A percentile compares a stretch with the other conserved stretches of the same genome.
Conservation (phyloP, 1,140 invertebrate species). For the Microplitis demolitor region DNA sequence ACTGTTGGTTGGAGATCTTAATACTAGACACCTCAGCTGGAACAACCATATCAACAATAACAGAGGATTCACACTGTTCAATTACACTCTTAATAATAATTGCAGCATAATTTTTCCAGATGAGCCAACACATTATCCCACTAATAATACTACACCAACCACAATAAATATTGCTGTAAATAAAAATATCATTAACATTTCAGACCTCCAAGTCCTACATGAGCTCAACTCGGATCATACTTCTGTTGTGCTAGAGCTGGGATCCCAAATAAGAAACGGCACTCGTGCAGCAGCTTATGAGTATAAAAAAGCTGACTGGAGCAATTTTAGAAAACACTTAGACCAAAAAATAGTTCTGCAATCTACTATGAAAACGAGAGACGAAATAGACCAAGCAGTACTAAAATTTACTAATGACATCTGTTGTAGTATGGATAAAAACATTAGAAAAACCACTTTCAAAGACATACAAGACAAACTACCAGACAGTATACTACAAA, state of each 20-base stretch:
- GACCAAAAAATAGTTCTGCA: too few species aligned
- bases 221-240: slow-evolving; percentile 38
- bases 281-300: slow-evolving; percentile 3
- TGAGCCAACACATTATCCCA: slow-evolving; percentile 36
- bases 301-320: slow-evolving; percentile 30
- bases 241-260: slow-evolving; percentile 27
- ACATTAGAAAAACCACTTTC: slow-evolving; percentile 7
- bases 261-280: background rate
- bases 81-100: slow-evolving; percentile 32
- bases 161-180: slow-evolving; percentile 39
- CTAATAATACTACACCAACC: slow-evolving; percentile 32
- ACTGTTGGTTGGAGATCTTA: slow-evolving; percentile 41
- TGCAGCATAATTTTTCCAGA: slow-evolving; percentile 32
- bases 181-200: slow-evolving; percentile 33
- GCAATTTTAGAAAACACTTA: slow-evolving; percentile 10
- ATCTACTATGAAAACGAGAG: too few species aligned
- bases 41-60: slow-evolving; percentile 34
- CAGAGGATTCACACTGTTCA: slow-evolving; percentile 30
- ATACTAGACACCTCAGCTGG: slow-evolving; percentile 36
- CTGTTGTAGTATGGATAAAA: too few species aligned
- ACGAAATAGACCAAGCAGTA: too few species aligned
- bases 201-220: slow-evolving; percentile 17
- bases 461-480: slow-evolving; percentile 22
- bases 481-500: slow-evolving; percentile 10
- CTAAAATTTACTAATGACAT: too few species aligned